These are phyloP conservation scores for Nothoprocta perdicaria DNA, from an alignment of 2,113 vertebrate genomes.

Conservation along the genomic window DNA sequence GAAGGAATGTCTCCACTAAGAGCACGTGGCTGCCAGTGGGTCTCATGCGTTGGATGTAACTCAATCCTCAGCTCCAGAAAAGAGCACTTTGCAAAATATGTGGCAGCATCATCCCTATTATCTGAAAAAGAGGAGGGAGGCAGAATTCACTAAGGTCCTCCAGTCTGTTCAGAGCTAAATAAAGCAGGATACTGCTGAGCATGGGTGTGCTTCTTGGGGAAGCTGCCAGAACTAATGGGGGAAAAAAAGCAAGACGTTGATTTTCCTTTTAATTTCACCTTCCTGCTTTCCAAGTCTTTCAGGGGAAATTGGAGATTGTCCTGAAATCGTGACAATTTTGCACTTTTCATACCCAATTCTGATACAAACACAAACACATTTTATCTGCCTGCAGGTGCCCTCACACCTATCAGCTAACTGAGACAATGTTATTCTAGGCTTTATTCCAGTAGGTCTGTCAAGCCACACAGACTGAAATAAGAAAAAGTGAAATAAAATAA, in stretches of 20 bases:
- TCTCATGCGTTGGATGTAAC: conserved; percentile 40
- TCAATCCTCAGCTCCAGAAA: conserved; percentile 57
- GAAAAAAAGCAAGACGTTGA: conserved; percentile 15
- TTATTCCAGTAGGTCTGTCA: conserved; percentile 41
- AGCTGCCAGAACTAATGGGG: conserved; percentile 61
- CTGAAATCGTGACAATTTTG: conserved; percentile 23
- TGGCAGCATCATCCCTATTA: conserved; percentile 19
- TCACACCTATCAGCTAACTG: conserved; percentile 53
- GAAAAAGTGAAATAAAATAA: conserved; percentile 48
- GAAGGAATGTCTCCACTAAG: conserved; percentile 36
- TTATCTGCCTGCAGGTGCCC: conserved; percentile 59
- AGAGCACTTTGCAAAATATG: conserved; percentile 53
- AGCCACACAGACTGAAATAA: conserved; percentile 55
- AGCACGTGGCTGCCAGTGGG: neutral
- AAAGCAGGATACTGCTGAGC: conserved; percentile 65
- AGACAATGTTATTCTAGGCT: conserved; percentile 60
- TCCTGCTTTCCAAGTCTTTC: neutral
- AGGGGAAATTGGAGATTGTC: neutral
- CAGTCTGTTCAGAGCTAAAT: conserved; percentile 69
- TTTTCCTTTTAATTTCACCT: conserved; percentile 55
- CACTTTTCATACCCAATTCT: conserved; percentile 3
- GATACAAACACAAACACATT: conserved; percentile 23
- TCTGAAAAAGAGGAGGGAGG: conserved; percentile 47
- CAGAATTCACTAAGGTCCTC: conserved; percentile 40
- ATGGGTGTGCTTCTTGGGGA: conserved; percentile 26